Conservation (phyloP, 2,113 vertebrate genomes). For the Macaca mulatta region DNA sequence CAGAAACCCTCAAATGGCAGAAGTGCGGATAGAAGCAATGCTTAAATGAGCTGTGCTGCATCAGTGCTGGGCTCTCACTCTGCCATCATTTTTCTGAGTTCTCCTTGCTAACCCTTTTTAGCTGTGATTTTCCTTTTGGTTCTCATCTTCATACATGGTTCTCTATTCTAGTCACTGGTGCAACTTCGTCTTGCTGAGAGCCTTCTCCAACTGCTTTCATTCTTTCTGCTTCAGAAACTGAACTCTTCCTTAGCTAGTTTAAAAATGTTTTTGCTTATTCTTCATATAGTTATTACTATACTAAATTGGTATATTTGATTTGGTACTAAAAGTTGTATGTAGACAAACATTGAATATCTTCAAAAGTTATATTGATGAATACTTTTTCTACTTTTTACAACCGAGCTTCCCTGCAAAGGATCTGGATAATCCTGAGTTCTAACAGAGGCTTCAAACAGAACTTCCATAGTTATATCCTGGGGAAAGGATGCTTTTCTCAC, state of each 20-base stretch:
- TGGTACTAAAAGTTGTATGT: slow-evolving; percentile 65
- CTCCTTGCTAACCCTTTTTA: neutral
- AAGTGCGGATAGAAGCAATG: neutral
- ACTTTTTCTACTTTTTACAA: neutral
- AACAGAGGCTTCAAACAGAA: neutral
- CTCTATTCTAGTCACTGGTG: slow-evolving; percentile 65
- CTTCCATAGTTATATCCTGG: neutral
- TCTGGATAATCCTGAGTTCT: neutral
- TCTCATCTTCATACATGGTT: slow-evolving; percentile 48
- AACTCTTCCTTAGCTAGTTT: slow-evolving; percentile 76
- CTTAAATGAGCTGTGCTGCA: neutral
- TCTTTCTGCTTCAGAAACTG: slow-evolving; percentile 73
- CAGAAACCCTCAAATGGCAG: neutral
- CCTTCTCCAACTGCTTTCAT: slow-evolving; percentile 64
- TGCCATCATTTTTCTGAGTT: slow-evolving; percentile 26
- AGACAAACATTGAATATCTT: slow-evolving; percentile 71
- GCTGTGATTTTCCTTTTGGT: slow-evolving; percentile 57
- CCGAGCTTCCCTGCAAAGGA: neutral
- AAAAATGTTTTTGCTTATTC: slow-evolving; percentile 72
- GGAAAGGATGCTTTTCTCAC: neutral
- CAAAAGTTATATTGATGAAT: slow-evolving; percentile 37
- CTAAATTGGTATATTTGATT: slow-evolving; percentile 71
- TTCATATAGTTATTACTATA: slow-evolving; percentile 69
- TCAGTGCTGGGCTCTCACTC: neutral
- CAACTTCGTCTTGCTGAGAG: slow-evolving; percentile 65